Evolutionary conservation across 2,113 vertebrate genomes (phyloP), one percentile per base, ranked within the genome.

Genomic region (Pyxicephalus adspersus): DNA sequence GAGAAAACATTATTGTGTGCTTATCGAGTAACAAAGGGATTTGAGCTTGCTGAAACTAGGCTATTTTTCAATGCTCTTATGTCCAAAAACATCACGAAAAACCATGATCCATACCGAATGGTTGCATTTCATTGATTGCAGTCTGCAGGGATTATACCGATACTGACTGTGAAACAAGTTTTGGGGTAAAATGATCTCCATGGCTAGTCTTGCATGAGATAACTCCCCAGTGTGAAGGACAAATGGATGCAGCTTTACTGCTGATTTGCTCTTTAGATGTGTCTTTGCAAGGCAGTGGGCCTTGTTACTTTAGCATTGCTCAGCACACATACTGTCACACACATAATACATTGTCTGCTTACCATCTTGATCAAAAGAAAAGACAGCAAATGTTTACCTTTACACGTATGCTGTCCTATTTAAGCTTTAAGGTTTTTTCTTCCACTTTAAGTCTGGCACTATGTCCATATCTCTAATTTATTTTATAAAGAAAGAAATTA

Each of bases 41-140:
- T 86, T 84, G 28, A 65, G 31, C 55, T 58, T 26, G 25, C 80
- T 31, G 76, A 26, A 80, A 31, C 34, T 70, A 65, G 11, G 77
- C 86, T 84, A 68, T 83, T 85, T 88, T 85, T 85, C 76, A 85
- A 18, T 78, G 54, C 34, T 51, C 23, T 64, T 80, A 54, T 84
- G 87, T 84, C 45, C 83, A 86, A 83, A 83, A 84, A 81, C 51
- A 75, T 82, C 61, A 85, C 58, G 65, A 87, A 90, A 45, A 87
- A 87, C 45, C 22, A 76, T 87, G 83, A 73, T 87, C 81, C 83
- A 61, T 87, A 84, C 70, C 51, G 74, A 89, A 88, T 83, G 22
- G 0, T 87, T 88, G 22, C 83, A 76, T 87, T 83, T 58, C 85
- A 87, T 85, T 88, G 89, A 91, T 88, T 86, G 80, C 57, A 85